phyloP scores from a whole-genome alignment of 2,113 vertebrate species.

The Daubentonia madagascariensis region DNA sequence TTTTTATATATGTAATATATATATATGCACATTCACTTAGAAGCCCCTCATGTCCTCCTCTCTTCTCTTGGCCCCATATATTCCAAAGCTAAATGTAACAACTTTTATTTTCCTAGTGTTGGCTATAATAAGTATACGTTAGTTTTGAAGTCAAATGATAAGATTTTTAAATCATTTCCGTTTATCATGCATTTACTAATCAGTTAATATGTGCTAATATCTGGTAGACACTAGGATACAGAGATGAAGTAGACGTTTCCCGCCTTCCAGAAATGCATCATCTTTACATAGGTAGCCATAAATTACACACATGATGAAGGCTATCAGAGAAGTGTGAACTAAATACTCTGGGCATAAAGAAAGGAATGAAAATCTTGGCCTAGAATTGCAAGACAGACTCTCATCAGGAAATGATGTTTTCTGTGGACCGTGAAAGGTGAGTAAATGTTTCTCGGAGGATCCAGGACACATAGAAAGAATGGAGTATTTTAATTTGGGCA shows the following conservation, averaged over 20 bases:
- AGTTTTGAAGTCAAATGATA: slow-evolving; percentile 12
- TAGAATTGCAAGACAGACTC: not conserved
- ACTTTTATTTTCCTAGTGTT: not conserved
- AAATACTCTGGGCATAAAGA: not conserved
- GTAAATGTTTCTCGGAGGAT: not conserved
- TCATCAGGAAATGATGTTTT: not conserved
- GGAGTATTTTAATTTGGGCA: not conserved
- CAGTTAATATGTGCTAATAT: not conserved
- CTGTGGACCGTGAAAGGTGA: not conserved
- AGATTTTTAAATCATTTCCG: not conserved
- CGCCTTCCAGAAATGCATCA: not conserved
- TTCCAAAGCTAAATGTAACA: not conserved
- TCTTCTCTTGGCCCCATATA: not conserved
- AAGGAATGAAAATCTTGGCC: not conserved
- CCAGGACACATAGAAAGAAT: not conserved
- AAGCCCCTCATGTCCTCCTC: not conserved
- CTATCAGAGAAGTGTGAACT: not conserved
- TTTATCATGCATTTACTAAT: not conserved
- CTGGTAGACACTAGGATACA: not conserved
- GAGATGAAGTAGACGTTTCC: not conserved
- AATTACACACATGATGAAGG: not conserved
- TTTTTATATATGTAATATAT: too few species aligned
- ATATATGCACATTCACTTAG: not conserved
- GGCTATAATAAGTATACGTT: not conserved
- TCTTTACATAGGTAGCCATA: not conserved